Evolutionary conservation across 2,113 vertebrate genomes (phyloP).

Genomic region (Antechinus stuartii): DNA sequence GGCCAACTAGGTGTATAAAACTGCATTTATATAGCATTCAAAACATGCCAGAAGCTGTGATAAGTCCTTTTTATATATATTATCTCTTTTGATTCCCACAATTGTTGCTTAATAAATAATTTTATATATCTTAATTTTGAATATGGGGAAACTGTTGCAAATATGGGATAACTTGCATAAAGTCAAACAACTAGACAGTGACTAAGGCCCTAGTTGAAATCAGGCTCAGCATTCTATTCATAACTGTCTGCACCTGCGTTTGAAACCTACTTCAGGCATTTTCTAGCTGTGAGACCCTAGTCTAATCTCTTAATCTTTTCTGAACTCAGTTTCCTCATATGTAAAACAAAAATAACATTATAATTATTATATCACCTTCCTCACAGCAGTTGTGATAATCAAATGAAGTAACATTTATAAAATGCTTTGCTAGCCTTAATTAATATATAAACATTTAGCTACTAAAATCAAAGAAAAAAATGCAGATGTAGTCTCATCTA

Average conservation of each 20-base stretch:
- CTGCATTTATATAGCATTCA: not conserved
- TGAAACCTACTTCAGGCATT: not conserved
- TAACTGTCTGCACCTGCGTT: not conserved
- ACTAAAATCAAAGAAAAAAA: not conserved
- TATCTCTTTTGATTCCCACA: not conserved
- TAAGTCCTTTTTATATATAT: not conserved
- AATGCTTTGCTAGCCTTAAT: not conserved
- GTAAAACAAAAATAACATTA: not conserved
- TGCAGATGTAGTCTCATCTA: not conserved
- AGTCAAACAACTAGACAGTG: not conserved
- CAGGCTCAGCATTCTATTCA: not conserved
- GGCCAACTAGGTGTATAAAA: not conserved
- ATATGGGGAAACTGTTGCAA: not conserved
- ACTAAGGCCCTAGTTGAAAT: not conserved
- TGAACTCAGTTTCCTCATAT: not conserved
- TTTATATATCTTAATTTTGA: not conserved
- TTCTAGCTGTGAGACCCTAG: not conserved
- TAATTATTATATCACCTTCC: not conserved
- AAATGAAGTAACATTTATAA: not conserved
- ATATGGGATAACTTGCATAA: not conserved
- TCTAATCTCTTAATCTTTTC: not conserved
- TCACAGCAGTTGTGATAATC: not conserved
- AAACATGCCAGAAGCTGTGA: not conserved
- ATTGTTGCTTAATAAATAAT: not conserved
- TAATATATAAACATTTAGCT: not conserved